Evolutionary conservation across 2,888 invertebrate genomes (phyloP).

Genomic region (Muscina levida): DNA sequence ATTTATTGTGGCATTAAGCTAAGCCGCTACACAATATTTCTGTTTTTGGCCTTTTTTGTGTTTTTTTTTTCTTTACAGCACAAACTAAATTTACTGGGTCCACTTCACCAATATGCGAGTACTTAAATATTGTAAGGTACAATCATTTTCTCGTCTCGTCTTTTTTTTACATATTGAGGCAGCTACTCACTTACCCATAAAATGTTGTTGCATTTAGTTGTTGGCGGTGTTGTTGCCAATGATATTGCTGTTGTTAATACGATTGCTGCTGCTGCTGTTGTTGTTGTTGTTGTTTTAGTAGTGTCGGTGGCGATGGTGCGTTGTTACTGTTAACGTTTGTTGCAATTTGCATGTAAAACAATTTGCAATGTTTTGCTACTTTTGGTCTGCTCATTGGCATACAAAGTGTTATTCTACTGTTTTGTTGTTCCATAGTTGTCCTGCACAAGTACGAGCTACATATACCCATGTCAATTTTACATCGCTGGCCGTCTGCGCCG

Average conservation of each 20-base stretch:
- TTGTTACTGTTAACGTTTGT: slow-evolving; percentile 53
- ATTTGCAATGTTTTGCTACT: slow-evolving; percentile 67
- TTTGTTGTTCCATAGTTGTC: neutral
- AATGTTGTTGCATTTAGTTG: neutral
- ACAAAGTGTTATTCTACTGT: slow-evolving; percentile 28
- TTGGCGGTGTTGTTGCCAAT: slow-evolving; percentile 42
- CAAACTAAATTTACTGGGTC: neutral
- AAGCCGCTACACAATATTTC: no score
- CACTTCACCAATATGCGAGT: neutral
- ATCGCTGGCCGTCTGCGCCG: no score
- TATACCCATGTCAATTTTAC: neutral
- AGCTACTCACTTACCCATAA: slow-evolving; percentile 48
- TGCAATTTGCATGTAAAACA: slow-evolving; percentile 77
- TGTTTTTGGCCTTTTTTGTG: neutral
- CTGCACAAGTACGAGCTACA: slow-evolving; percentile 14
- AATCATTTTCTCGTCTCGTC: slow-evolving; percentile 57
- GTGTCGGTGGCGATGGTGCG: no score
- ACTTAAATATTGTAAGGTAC: slow-evolving; percentile 13
- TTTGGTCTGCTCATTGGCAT: slow-evolving; percentile 31
- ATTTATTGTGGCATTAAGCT: slow-evolving; percentile 57
- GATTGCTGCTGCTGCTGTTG: no score
- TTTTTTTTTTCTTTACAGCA: no score
- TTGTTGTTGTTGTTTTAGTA: no score
- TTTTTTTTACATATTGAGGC: no score
- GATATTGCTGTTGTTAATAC: slow-evolving; percentile 47